Conservation (phyloP, 2,113 vertebrate genomes). For the Eurypyga helias region DNA sequence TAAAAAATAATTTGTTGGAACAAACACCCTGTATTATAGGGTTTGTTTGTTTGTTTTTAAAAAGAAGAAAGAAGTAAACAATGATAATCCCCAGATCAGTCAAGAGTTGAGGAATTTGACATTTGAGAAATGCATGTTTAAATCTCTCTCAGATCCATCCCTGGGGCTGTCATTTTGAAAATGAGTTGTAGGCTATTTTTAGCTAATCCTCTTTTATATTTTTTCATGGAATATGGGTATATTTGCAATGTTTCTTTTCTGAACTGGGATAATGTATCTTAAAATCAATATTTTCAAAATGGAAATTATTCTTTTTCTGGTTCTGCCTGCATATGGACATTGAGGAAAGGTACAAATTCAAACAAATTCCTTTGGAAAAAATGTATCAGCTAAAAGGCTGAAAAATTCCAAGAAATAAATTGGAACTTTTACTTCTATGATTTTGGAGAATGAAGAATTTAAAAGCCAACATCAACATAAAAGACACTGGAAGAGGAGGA, state of each 20-base stretch:
- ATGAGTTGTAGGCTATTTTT: neutral
- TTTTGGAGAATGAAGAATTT: neutral
- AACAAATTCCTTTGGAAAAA: neutral
- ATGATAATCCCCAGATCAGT: neutral
- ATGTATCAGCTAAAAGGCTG: neutral
- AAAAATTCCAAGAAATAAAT: fast-evolving
- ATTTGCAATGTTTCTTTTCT: neutral
- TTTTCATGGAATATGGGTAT: neutral
- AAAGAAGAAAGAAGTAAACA: neutral
- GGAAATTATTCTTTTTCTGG: neutral
- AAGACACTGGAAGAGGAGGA: neutral
- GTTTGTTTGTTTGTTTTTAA: neutral
- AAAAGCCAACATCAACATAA: neutral
- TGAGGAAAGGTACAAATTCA: neutral
- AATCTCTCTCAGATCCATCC: neutral
- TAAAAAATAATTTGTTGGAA: neutral
- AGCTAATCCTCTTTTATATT: neutral
- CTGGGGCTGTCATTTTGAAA: neutral
- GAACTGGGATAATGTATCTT: neutral
- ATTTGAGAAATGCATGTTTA: neutral
- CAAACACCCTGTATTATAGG: neutral
- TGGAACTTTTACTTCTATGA: neutral
- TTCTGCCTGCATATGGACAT: neutral
- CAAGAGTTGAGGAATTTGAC: neutral
- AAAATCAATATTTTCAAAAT: neutral